Percentiles rank a stretch among this genome's conserved stretches.
Evolutionary conservation across 1,140 invertebrate genomes (phyloP).

Genomic region (Sarcophaga peregrina): DNA sequence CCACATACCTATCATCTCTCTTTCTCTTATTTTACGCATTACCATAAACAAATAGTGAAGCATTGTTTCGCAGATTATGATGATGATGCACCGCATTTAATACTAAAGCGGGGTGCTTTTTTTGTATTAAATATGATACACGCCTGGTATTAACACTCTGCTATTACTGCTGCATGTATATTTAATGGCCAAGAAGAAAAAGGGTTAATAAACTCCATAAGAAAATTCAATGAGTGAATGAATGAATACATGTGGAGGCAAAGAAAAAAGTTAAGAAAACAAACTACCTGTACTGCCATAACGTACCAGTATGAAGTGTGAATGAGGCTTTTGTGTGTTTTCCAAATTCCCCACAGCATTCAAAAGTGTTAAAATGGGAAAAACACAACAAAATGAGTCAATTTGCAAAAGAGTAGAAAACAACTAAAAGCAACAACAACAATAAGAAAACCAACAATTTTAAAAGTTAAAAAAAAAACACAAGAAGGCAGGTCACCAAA

Average conservation of each 20-base stretch:
- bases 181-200: not conserved
- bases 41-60: not conserved
- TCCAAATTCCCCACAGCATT: constrained; percentile 8
- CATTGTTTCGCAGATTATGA: not conserved
- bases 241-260: not conserved
- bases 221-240: not conserved
- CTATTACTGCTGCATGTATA: not conserved
- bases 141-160: not conserved
- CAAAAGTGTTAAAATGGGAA: not conserved
- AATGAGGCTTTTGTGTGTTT: not conserved
- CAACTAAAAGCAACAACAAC: not conserved
- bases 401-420: not conserved
- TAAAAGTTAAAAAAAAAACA: not conserved
- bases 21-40: not conserved
- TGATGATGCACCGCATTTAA: constrained; percentile 14
- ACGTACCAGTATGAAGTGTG: not conserved
- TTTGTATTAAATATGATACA: not conserved
- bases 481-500: not conserved
- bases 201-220: constrained; percentile 4
- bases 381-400: constrained; percentile 7
- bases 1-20: not conserved
- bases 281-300: not conserved
- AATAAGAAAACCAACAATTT: not conserved
- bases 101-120: not conserved
- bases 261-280: too few species aligned